phyloP scores from a whole-genome alignment of 1,140 invertebrate genomes.

The Steinernema khuongi region DNA sequence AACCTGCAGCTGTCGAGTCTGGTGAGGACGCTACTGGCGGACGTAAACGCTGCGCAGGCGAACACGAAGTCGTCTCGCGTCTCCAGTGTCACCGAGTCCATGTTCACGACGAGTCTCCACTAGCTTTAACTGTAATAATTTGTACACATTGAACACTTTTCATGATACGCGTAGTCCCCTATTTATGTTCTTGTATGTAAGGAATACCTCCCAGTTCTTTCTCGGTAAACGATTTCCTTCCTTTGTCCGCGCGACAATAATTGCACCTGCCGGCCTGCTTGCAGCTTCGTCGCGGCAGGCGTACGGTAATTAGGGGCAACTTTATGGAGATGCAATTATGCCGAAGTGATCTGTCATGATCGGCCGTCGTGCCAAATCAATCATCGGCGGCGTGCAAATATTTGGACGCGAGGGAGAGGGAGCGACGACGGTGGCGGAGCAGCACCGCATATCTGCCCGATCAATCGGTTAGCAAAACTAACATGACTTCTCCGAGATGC shows the following conservation, averaged over 20 bases:
- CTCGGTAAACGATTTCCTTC: constrained; percentile 4
- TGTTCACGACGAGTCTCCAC: constrained; percentile 1
- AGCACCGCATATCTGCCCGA: too few relatives aligned
- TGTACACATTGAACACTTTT: not conserved
- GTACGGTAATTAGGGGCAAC: constrained; percentile 13
- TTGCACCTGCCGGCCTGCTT: constrained; percentile 3
- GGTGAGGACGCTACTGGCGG: not conserved
- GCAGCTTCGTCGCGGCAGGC: not conserved
- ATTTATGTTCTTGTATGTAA: too few relatives aligned
- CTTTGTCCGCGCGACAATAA: not conserved
- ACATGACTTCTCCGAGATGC: constrained; percentile 23
- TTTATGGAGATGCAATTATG: constrained; percentile 13
- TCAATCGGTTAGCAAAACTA: too few relatives aligned
- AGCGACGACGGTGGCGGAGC: too few relatives aligned
- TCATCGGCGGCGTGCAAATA: not conserved
- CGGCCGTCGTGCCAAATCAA: not conserved
- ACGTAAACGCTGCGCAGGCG: not conserved
- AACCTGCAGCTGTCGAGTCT: constrained; percentile 4
- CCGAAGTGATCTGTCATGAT: constrained; percentile 13
- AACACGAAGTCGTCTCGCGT: not conserved
- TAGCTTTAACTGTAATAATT: not conserved
- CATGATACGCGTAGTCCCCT: not conserved
- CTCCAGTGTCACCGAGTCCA: constrained; percentile 6
- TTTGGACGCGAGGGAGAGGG: not conserved
- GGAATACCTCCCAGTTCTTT: too few relatives aligned